Evolutionary conservation across 2,888 invertebrate genomes (phyloP), one percentile per base, ranked within the genome.

Genomic region (Carpatolechia fugitivella): DNA sequence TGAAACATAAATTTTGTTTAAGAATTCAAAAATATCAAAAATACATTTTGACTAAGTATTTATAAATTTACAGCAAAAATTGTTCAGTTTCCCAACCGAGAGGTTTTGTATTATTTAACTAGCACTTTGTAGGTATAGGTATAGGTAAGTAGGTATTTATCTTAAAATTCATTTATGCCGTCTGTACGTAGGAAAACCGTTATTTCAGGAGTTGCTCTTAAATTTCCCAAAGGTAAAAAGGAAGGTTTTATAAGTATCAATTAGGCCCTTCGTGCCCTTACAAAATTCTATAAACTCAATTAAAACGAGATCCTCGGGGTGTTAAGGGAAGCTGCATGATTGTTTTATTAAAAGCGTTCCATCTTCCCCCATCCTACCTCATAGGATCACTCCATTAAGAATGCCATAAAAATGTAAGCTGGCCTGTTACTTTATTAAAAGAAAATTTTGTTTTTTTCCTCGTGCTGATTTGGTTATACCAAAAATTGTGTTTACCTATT

Each of bases 261-360:
- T 54, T 56, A 56, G 50, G 13, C 29, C 5, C 16, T 8, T 14
- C 48, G 53, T 56, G 52, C 40, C 13, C 41, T 52, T 52, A 44
- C 48, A 51, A 60, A 54, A 47, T 58, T 56, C 54, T 55, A 31
- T 54, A 44, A 55, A 56, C 58, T 70, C 71, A 78, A 77, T 77
- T 78, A 69, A 68, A 70, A 71, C 66, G 62, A 65, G 69, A 66
- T 62, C 67, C 63, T 66, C 57, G 64, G 66, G 64, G 68, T 65
- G 64, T 61, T 68, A 60, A 60, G 64, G 61, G 63, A 58, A 56
- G 52, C 13, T 57, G 65, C 64, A 63, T 64, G 60, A 61, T 62
- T 58, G 65, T 73, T 78, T 75, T 72, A 78, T 76, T 76, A 76
- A 67, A 72, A 67, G 59, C 69, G 66, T 73, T 75, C 65, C 64